Evolutionary conservation across 1,140 invertebrate genomes (phyloP).

Genomic region (Lethocerus indicus): DNA sequence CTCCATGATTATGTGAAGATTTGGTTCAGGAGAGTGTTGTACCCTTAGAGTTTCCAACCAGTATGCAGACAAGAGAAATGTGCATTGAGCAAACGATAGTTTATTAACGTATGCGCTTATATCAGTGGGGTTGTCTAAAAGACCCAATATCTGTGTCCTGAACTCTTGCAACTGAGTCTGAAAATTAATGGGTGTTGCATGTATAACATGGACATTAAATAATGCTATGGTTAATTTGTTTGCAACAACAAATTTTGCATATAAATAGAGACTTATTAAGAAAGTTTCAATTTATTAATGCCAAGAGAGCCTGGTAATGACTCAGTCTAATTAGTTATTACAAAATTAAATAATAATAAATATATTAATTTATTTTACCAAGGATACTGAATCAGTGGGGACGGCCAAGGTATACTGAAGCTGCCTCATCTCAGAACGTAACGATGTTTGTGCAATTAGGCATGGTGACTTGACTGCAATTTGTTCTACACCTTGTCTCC

Average conservation of each 20-base stretch:
- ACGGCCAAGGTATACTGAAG: constrained; percentile 95
- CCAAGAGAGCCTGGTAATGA: no score
- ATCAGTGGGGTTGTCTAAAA: constrained; percentile 70
- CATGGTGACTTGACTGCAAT: constrained; percentile 94
- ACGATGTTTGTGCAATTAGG: constrained; percentile 76
- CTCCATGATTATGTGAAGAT: constrained; percentile 79
- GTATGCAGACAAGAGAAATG: constrained; percentile 90
- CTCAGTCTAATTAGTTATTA: no score
- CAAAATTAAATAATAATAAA: no score
- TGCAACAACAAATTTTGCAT: no score
- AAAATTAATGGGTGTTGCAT: no score
- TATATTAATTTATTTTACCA: no score
- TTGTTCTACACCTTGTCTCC: constrained; percentile 91
- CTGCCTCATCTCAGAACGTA: constrained; percentile 89
- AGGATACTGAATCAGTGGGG: constrained; percentile 78
- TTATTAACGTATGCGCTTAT: constrained; percentile 76
- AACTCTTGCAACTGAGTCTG: constrained; percentile 78
- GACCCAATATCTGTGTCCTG: constrained; percentile 66
- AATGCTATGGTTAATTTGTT: no score
- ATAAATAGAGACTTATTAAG: no score
- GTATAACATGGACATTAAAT: no score
- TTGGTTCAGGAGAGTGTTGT: constrained; percentile 65
- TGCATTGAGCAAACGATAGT: constrained; percentile 88
- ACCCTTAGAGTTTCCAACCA: constrained; percentile 85
- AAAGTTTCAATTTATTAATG: no score